Conservation (phyloP, 1,140 invertebrate genomes). For the Drusus annulatus region DNA sequence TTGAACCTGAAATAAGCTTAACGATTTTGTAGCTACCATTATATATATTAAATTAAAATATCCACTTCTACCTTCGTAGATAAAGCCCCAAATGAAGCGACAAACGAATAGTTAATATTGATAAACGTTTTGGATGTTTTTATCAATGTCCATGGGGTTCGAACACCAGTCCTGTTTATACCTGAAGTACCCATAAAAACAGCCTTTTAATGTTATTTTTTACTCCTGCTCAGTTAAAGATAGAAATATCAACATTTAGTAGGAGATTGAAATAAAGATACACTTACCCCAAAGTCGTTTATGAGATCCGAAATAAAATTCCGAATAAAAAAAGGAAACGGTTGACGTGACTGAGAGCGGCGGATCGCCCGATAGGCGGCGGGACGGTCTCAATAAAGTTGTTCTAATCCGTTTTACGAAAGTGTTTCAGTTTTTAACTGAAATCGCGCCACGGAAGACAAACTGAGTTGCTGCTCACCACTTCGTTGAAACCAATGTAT, state of each 20-base stretch:
- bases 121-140: slow-evolving; percentile 23
- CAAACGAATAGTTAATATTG: slow-evolving; percentile 2
- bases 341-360: too few relatives aligned
- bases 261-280: slow-evolving; percentile 49
- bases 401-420: too few relatives aligned
- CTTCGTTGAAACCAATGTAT: too few relatives aligned
- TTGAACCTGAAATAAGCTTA: too few relatives aligned
- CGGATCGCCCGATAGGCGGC: too few relatives aligned
- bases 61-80: neutral
- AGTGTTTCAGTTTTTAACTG: too few relatives aligned
- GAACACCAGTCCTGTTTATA: slow-evolving; percentile 5
- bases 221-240: slow-evolving; percentile 8
- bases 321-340: neutral
- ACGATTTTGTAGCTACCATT: too few relatives aligned
- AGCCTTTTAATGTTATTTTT: slow-evolving; percentile 25
- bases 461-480: too few relatives aligned
- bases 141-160: neutral
- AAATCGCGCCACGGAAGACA: too few relatives aligned
- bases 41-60: too few relatives aligned
- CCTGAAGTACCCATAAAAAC: slow-evolving; percentile 25
- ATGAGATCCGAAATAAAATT: slow-evolving; percentile 22
- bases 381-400: too few relatives aligned
- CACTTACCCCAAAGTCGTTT: slow-evolving; percentile 16
- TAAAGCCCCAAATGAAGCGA: neutral
- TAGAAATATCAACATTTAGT: slow-evolving; percentile 51